Evolutionary conservation across 1,140 invertebrate genomes (phyloP).

Genomic region (Sinella curviseta): DNA sequence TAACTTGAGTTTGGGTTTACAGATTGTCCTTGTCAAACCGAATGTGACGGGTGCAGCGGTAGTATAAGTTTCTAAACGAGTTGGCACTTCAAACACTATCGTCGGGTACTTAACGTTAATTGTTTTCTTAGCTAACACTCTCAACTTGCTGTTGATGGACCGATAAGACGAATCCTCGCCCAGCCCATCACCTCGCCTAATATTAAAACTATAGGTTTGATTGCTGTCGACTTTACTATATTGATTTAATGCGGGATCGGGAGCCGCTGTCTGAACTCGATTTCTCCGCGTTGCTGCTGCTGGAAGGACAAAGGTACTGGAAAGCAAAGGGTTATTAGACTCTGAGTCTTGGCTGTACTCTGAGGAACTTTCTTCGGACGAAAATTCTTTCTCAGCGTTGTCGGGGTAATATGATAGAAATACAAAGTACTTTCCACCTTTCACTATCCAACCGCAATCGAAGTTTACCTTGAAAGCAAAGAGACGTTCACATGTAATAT

Average conservation of each 20-base stretch:
- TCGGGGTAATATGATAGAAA: background rate
- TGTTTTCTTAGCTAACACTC: conserved; percentile 22
- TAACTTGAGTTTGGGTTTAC: conserved; percentile 38
- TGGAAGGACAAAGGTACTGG: background rate
- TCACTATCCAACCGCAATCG: conserved; percentile 43
- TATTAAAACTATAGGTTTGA: background rate
- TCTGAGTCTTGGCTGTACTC: background rate
- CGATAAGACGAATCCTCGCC: background rate
- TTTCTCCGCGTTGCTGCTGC: background rate
- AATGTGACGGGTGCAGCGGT: conserved; percentile 37
- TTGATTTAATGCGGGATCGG: background rate
- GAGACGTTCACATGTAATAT: too few species aligned
- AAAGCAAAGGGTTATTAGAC: background rate
- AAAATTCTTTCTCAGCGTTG: background rate
- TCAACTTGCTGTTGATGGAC: background rate
- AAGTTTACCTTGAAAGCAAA: conserved; percentile 36
- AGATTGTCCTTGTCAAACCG: conserved; percentile 42
- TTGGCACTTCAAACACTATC: conserved; percentile 46
- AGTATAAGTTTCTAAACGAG: conserved; percentile 42
- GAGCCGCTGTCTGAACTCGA: background rate
- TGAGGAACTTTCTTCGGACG: background rate
- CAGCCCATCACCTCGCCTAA: background rate
- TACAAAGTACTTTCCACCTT: conserved; percentile 38
- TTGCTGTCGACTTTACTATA: background rate
- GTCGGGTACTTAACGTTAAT: conserved; percentile 36